Evolutionary conservation across 2,113 vertebrate species (phyloP).

Genomic region (Suncus etruscus): DNA sequence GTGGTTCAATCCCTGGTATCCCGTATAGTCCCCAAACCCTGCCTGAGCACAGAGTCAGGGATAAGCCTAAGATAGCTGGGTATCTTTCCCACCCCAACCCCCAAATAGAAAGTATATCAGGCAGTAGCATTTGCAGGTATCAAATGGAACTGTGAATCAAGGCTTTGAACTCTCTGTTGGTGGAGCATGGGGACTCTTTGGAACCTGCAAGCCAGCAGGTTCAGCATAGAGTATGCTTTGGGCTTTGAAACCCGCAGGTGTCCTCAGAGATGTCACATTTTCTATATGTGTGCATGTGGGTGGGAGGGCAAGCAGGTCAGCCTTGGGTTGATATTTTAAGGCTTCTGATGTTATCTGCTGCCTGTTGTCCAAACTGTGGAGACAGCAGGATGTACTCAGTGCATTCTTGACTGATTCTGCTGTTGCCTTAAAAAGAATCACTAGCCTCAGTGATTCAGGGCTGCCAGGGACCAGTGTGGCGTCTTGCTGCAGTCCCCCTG

Average conservation of each 20-base stretch:
- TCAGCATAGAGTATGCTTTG: not conserved
- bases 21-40: no score
- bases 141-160: slow-evolving; percentile 19
- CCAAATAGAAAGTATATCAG: not conserved
- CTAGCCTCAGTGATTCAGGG: not conserved
- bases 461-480: not conserved
- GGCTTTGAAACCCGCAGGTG: not conserved
- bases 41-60: no score
- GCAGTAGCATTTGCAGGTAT: not conserved
- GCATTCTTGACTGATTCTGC: slow-evolving; percentile 52
- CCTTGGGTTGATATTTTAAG: slow-evolving; percentile 61
- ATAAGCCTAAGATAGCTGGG: no score
- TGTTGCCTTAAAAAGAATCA: slow-evolving; percentile 57
- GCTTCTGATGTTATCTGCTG: slow-evolving; percentile 3
- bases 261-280: slow-evolving; percentile 13
- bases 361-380: not conserved
- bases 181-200: not conserved
- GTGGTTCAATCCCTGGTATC: no score
- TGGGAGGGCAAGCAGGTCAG: not conserved
- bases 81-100: no score
- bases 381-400: not conserved
- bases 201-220: not conserved
- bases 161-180: not conserved
- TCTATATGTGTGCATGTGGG: not conserved
- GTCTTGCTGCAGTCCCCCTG: not conserved